phyloP scores from a whole-genome alignment of 2,113 vertebrate genomes.

The Crypturellus undulatus region DNA sequence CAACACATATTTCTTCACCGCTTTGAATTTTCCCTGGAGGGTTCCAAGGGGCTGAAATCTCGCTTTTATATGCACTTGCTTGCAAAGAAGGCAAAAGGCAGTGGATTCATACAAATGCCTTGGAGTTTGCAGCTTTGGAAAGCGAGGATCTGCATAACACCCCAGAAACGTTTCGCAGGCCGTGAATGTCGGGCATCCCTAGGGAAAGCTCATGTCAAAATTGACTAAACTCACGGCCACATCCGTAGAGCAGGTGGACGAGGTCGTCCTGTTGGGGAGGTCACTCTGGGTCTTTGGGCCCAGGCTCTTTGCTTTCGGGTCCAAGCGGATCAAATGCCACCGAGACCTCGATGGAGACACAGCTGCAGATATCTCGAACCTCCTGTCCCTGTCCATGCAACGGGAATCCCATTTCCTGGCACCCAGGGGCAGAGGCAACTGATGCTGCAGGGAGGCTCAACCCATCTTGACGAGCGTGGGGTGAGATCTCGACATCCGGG shows the following conservation, averaged over 20 bases:
- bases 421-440: background rate
- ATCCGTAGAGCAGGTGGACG: background rate
- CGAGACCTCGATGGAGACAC: no score
- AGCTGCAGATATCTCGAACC: background rate
- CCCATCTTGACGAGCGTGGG: background rate
- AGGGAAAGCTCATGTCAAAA: background rate
- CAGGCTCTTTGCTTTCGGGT: background rate
- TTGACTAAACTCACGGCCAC: background rate
- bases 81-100: background rate
- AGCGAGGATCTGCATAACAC: background rate
- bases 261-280: background rate
- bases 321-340: background rate
- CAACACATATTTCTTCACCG: slow-evolving; percentile 63
- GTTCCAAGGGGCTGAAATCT: slow-evolving; percentile 3
- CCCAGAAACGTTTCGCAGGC: background rate
- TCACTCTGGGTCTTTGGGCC: background rate
- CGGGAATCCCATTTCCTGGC: background rate
- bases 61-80: slow-evolving; percentile 48
- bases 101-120: slow-evolving; percentile 36
- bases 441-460: background rate
- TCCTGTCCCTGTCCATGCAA: background rate
- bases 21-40: slow-evolving; percentile 61
- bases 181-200: background rate
- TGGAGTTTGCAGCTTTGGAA: background rate
- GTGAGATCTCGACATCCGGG: background rate